Evolutionary conservation across 2,797 vertebrate genomes (phyloP), one percentile per base, ranked within the genome.

Genomic region (Tarsius wallacei): DNA sequence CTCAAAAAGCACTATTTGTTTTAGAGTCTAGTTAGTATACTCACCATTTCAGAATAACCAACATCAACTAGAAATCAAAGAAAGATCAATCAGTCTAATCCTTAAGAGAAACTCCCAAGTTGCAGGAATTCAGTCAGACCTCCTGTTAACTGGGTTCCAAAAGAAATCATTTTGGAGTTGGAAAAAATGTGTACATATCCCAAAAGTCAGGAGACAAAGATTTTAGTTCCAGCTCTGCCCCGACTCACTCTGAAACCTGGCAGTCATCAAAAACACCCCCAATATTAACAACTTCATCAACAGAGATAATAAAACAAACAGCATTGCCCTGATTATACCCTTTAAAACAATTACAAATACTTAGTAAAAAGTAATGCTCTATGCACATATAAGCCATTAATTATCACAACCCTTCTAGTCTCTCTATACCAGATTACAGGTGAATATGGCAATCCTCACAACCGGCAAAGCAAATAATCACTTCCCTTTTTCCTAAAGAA

Each of bases 1-100:
- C 66, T 64, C 47, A 95, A 63, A 78, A 95, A 84, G n/a, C 71
- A 78, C 16, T 47, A 36, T 63, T 63, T 82, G 10, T 63, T 78
- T 77, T 84, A 66, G 24, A 70, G 16, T 51, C 86, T 22, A 73
- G 47, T 51, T 49, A 83, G 36, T 31, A 85, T 9, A 84, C 1
- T 31, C 28, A 83, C 28, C 63, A 71, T 15, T 83, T 77, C 49
- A 33, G 28, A 81, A 64, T 74, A 87, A 57, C 28, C 68, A 81
- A 16, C 22, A 53, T 53, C 21, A 78, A 55, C 14, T 55, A 68
- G 51, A 85, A 19, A 61, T 26, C 47, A 86, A 80, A 78, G n/a
- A 83, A 76, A 76, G 12, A 74, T 5, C 17, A 91, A 76, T 13
- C 55, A 68, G n/a, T 47, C 47, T 63, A 71, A 21, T 73, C 57